Conservation (phyloP, 2,797 vertebrate genomes). For the Dendrocincla fuliginosa region DNA sequence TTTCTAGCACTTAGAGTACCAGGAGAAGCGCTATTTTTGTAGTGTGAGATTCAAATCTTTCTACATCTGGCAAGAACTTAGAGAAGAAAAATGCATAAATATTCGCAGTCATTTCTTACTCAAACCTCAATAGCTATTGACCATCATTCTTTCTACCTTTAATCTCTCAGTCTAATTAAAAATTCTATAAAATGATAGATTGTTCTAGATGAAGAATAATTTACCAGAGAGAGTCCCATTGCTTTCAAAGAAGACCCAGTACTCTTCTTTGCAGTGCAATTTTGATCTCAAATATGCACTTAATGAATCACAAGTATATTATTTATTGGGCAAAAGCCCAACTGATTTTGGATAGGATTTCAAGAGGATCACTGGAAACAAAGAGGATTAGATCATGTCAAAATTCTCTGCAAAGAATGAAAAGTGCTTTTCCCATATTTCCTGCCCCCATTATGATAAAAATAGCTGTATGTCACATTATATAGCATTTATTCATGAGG, state of each 20-base stretch:
- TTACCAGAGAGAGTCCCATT: neutral
- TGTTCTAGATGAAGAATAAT: neutral
- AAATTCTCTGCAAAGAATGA: neutral
- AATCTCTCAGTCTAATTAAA: neutral
- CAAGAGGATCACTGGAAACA: neutral
- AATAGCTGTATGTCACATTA: neutral
- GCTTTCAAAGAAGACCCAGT: neutral
- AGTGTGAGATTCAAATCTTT: neutral
- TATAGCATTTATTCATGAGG: neutral
- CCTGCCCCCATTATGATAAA: neutral
- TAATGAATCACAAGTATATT: neutral
- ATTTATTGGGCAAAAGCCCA: neutral
- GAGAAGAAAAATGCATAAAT: neutral
- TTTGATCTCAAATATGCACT: neutral
- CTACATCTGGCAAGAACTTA: neutral
- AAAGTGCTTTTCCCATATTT: neutral
- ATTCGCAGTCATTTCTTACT: neutral
- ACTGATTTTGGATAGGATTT: neutral
- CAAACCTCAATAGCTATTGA: neutral
- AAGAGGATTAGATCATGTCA: neutral
- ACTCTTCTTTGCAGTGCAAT: neutral
- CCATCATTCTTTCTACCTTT: neutral
- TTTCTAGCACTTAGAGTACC: neutral
- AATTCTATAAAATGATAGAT: neutral
- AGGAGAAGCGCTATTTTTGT: neutral